Base-by-base conservation (phyloP, 2,888 invertebrate species). In the Tholera decimalis region DNA sequence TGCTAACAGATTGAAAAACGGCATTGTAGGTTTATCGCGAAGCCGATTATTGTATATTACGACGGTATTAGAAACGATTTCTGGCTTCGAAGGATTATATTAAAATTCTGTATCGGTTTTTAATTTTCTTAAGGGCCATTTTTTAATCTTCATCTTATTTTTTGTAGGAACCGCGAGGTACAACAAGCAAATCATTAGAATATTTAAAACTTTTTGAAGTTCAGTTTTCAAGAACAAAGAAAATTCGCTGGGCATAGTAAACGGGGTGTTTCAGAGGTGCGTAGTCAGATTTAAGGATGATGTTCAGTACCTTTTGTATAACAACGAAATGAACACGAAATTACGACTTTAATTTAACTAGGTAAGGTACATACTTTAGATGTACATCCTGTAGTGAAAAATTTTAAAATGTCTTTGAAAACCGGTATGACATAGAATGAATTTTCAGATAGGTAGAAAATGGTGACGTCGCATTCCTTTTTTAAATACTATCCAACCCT, bases 11-110 rank as follows among this genome's bases (percentile, higher is more conserved):
- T 77, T 77, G 28, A 69, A 63, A 76, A 76, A 63, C 57, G 28
- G 33, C 63, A 69, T 69, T 51, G 50, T 54, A 37, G 56, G 62
- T 66, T 66, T 74, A 53, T 57, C 49, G 49, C 18, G 9, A 60
- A 63, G 63, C 70, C 62, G 63, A 69, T 79, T 44, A 79, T 69
- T 67, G 22, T 59, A 59, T 60, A 57, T 69, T 58, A 55, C 35
- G 41, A 30, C 3, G 68, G 46, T 79, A 58, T 55, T 15, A 8
- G 15, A 6, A 54, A 43, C 35, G 15, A 61, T 74, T 68, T 43
- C 28, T 54, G 46, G 44, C 33, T 22, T 39, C 18, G 3, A 55
- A 54, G 47, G 46, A 58, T 44, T 46, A 28, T 41, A 58, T 37
- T 54, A 43, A 56, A 62, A 56, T 77, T 51, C 7, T 33, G 5